These are phyloP conservation scores for Tupaia tana DNA, from an alignment of 2,113 vertebrate genomes.

Conservation along the genomic window DNA sequence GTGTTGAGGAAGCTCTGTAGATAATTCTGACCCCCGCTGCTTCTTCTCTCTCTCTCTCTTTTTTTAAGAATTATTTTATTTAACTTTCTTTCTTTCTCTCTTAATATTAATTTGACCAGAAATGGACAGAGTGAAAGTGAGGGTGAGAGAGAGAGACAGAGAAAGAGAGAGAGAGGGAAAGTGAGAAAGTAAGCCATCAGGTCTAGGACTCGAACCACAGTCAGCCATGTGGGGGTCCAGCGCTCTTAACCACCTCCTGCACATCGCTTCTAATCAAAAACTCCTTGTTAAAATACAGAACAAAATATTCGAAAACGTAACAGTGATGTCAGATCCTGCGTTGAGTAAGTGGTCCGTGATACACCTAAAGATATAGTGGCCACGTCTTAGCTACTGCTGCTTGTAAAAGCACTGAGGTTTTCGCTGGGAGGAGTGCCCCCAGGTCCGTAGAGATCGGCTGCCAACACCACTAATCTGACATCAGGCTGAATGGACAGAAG, in stretches of 20 bases:
- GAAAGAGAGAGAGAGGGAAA: no score
- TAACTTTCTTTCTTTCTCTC: no score
- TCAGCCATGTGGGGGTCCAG: no score
- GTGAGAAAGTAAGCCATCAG: no score
- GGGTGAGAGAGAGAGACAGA: no score
- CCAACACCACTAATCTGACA: fast-evolving
- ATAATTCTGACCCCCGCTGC: neutral
- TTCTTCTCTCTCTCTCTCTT: no score
- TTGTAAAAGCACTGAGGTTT: fast-evolving
- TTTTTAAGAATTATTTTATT: no score
- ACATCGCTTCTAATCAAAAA: neutral
- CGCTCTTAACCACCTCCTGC: no score
- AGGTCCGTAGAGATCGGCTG: neutral
- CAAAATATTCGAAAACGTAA: neutral
- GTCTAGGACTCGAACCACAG: no score
- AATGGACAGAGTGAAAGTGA: no score
- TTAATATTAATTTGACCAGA: no score
- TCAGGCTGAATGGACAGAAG: neutral
- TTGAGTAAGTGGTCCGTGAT: fast-evolving
- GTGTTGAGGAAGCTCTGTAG: neutral
- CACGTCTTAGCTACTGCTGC: fast-evolving
- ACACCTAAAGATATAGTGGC: fast-evolving
- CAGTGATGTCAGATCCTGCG: no score
- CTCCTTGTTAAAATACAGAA: neutral
- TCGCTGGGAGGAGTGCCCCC: fast-evolving